A percentile compares a stretch with the other conserved stretches of the same genome.
Evolutionary conservation across 2,888 invertebrate species (phyloP).

Genomic region (Callosobruchus maculatus): DNA sequence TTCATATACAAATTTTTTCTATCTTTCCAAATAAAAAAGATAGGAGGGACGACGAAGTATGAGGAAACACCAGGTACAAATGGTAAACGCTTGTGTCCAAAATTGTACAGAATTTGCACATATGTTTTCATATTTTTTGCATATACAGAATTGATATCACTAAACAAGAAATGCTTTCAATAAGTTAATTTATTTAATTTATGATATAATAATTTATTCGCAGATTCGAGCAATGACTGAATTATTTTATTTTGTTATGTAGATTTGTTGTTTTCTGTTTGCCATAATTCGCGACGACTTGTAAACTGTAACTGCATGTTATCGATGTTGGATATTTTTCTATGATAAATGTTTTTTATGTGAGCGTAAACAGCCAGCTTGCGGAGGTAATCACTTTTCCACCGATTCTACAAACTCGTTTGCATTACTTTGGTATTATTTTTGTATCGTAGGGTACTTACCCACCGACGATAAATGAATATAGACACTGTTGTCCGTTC

Average conservation of each 20-base stretch:
- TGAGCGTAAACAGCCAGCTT: constrained; percentile 10
- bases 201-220: constrained; percentile 12
- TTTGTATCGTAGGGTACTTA: no score
- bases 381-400: neutral
- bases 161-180: constrained; percentile 8
- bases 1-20: no score
- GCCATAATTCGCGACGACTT: constrained; percentile 9
- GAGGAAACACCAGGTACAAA: no score
- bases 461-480: no score
- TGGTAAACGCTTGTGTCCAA: no score
- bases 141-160: constrained; percentile 7
- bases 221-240: constrained; percentile 14
- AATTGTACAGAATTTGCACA: no score
- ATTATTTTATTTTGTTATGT: constrained; percentile 19
- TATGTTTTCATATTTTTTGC: no score
- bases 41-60: no score
- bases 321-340: constrained; percentile 24
- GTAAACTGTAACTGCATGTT: constrained; percentile 12
- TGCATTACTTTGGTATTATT: no score
- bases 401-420: neutral
- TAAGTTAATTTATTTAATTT: constrained; percentile 15
- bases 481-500: no score
- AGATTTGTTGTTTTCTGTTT: constrained; percentile 18
- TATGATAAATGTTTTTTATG: constrained; percentile 16
- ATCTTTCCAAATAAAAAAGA: no score